Evolutionary conservation across 2,113 vertebrate genomes (phyloP).

Genomic region (Gadus chalcogrammus): DNA sequence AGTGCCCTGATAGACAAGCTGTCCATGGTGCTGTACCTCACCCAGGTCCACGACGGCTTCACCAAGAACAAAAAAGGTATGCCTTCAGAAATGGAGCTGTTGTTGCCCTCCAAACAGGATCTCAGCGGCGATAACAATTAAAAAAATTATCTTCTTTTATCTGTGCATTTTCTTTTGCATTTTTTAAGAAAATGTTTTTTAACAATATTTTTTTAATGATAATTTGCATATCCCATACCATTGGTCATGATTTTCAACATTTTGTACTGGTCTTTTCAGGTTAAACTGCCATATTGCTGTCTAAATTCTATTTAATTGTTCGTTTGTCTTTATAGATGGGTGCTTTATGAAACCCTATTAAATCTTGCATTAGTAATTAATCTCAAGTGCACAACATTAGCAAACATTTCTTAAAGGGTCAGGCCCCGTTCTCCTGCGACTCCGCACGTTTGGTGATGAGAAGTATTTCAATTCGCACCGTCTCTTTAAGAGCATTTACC

Average conservation of each 20-base stretch:
- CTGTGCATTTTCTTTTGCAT: too few species aligned
- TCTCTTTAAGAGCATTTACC: constrained; percentile 75
- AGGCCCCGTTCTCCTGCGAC: constrained; percentile 37
- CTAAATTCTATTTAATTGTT: too few species aligned
- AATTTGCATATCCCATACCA: too few species aligned
- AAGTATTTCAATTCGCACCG: constrained; percentile 32
- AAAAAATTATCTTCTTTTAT: too few species aligned
- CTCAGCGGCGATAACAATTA: too few species aligned
- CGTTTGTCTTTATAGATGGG: too few species aligned
- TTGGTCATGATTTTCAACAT: too few species aligned
- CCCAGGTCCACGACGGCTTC: constrained; percentile 82
- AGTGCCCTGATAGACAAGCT: constrained; percentile 75
- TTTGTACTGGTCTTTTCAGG: too few species aligned
- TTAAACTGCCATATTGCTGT: too few species aligned
- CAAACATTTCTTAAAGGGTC: constrained; percentile 32
- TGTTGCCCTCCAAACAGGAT: too few species aligned
- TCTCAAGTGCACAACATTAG: constrained; percentile 38
- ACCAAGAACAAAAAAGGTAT: constrained; percentile 60
- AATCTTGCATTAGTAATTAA: constrained; percentile 44
- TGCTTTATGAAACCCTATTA: background rate
- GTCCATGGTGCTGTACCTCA: constrained; percentile 90
- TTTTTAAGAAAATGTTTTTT: too few species aligned
- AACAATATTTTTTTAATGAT: too few species aligned
- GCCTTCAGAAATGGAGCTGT: background rate
- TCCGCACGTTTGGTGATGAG: constrained; percentile 22